Percentiles rank a stretch among this genome's conserved stretches.
phyloP scores from a whole-genome alignment of 2,797 vertebrate genomes.

The Eurystomus glaucurus region DNA sequence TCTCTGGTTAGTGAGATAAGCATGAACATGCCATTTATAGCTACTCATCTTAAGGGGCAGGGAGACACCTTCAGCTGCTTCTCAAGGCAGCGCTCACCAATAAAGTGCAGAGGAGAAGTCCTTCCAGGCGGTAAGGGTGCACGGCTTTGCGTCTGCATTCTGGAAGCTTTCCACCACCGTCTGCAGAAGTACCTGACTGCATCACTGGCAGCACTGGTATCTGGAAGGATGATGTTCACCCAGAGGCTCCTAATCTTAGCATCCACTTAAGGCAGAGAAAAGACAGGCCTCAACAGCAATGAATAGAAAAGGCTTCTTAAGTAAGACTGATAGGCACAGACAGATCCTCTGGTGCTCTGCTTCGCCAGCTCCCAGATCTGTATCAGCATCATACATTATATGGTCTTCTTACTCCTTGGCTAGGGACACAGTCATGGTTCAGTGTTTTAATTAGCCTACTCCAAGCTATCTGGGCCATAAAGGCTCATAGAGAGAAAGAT shows the following conservation, averaged over 20 bases:
- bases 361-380: slow-evolving; percentile 11
- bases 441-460: slow-evolving; percentile 67
- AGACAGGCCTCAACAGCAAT: slow-evolving; percentile 48
- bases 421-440: slow-evolving; percentile 49
- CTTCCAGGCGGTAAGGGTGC: neutral
- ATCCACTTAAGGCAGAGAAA: slow-evolving; percentile 54
- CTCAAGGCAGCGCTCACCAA: neutral
- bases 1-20: slow-evolving; percentile 21
- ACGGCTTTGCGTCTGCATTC: neutral
- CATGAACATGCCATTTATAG: neutral
- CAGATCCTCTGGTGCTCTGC: slow-evolving; percentile 54
- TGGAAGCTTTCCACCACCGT: neutral
- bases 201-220: neutral
- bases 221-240: slow-evolving; percentile 45
- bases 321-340: slow-evolving; percentile 59
- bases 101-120: neutral
- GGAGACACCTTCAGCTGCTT: neutral
- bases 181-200: neutral
- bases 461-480: slow-evolving; percentile 43
- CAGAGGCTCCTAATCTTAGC: slow-evolving; percentile 43
- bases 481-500: slow-evolving; percentile 49
- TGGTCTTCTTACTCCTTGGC: neutral
- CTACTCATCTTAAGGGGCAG: neutral
- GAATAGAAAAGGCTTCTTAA: slow-evolving; percentile 62
- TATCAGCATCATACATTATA: slow-evolving; percentile 50